Percentiles rank a stretch among this genome's conserved stretches.
Evolutionary conservation across 2,888 invertebrate species (phyloP).

Genomic region (Hypselothyrea guttata): DNA sequence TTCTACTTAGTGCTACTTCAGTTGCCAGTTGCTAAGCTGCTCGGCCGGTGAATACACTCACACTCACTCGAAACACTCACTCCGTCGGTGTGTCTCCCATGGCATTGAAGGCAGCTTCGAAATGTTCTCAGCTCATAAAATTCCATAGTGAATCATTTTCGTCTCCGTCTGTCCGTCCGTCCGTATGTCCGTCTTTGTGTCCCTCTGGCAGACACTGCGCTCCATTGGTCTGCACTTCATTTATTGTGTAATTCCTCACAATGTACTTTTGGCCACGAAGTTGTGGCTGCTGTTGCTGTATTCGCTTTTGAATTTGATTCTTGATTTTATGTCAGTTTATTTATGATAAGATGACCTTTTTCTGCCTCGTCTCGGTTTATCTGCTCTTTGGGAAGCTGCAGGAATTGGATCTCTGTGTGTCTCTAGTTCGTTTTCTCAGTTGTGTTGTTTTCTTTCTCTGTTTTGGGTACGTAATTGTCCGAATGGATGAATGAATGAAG

Average conservation of each 20-base stretch:
- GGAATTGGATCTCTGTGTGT: constrained; percentile 52
- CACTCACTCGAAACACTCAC: constrained; percentile 12
- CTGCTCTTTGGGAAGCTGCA: constrained; percentile 18
- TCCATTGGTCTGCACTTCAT: constrained; percentile 75
- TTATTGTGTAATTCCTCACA: constrained; percentile 74
- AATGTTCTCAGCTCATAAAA: constrained; percentile 79
- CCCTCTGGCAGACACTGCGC: constrained; percentile 49
- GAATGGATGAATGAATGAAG: constrained; percentile 73
- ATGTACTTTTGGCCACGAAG: constrained; percentile 74
- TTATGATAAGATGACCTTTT: constrained; percentile 78
- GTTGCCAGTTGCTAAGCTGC: constrained; percentile 45
- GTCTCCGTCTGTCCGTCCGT: constrained; percentile 22
- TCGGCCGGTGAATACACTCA: constrained; percentile 34
- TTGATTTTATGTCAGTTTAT: constrained; percentile 79
- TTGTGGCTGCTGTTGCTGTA: constrained; percentile 53
- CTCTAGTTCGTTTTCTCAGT: constrained; percentile 37
- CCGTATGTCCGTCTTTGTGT: no score
- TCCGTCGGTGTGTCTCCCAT: constrained; percentile 40
- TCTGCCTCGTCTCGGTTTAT: constrained; percentile 9
- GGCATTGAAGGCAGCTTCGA: constrained; percentile 56
- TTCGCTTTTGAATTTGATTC: constrained; percentile 75
- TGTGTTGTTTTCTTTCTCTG: constrained; percentile 15
- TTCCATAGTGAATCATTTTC: constrained; percentile 73
- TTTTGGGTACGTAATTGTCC: constrained; percentile 31
- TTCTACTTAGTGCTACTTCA: constrained; percentile 49